phyloP scores from a whole-genome alignment of 2,797 vertebrate genomes.

The Cottoperca gobio region DNA sequence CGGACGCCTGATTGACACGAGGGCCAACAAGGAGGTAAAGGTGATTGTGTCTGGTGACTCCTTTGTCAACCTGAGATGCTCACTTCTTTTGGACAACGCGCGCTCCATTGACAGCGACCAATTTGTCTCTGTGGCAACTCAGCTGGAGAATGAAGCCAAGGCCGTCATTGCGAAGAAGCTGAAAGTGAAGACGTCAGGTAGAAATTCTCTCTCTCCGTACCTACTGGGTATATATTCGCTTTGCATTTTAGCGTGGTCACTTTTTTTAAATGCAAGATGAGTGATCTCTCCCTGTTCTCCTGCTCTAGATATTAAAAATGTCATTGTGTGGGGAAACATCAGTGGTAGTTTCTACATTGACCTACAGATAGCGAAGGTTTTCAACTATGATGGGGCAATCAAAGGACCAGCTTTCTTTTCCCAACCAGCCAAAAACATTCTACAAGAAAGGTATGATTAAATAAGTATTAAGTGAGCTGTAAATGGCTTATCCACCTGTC shows the following conservation, averaged over 20 bases:
- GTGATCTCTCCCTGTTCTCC: neutral
- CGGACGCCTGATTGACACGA: slow-evolving; percentile 85
- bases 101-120: slow-evolving; percentile 77
- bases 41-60: slow-evolving; percentile 89
- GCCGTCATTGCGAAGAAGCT: slow-evolving; percentile 87
- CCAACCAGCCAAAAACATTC: slow-evolving; percentile 78
- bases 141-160: slow-evolving; percentile 88
- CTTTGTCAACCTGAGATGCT: slow-evolving; percentile 88
- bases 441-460: slow-evolving; percentile 91
- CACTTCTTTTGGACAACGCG: slow-evolving; percentile 79
- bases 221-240: rapidly evolving
- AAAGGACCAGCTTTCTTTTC: slow-evolving; percentile 87
- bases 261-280: rapidly evolving
- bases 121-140: slow-evolving; percentile 84
- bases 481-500: neutral
- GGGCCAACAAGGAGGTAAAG: slow-evolving; percentile 83
- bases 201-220: neutral
- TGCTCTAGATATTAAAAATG: slow-evolving; percentile 86
- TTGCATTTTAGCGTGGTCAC: neutral
- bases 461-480: neutral
- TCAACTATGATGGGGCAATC: slow-evolving; percentile 85
- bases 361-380: slow-evolving; percentile 88
- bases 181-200: slow-evolving; percentile 83
- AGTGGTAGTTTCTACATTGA: slow-evolving; percentile 88
- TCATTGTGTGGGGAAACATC: slow-evolving; percentile 94